Conservation (phyloP, 1,140 invertebrate species). For the Aphidius ervi region DNA sequence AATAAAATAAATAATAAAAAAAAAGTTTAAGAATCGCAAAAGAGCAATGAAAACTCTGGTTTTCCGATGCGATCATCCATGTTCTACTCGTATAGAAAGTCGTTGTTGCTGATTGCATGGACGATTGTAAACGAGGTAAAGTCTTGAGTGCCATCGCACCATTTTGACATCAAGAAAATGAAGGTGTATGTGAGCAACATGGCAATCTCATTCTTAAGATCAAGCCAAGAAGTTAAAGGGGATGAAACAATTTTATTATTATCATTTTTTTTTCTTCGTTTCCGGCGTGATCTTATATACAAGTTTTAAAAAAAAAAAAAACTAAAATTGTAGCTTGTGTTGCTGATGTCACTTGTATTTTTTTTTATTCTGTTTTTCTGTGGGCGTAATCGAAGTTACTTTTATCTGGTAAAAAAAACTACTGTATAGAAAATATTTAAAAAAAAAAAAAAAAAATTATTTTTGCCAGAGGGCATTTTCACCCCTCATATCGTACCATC, state of each 20-base stretch:
- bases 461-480: slow-evolving; percentile 11
- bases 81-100: background rate
- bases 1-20: no score
- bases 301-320: no score
- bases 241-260: no score
- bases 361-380: background rate
- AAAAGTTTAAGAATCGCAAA: no score
- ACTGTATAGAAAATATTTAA: no score
- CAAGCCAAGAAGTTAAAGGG: background rate
- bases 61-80: background rate
- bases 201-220: slow-evolving; percentile 2
- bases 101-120: slow-evolving; percentile 15
- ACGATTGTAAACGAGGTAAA: slow-evolving; percentile 5
- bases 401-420: slow-evolving; percentile 2
- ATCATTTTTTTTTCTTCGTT: no score
- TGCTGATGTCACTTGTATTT: background rate
- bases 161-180: slow-evolving; percentile 10
- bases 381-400: slow-evolving; percentile 14
- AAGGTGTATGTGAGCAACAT: background rate
- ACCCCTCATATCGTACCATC: slow-evolving; percentile 12
- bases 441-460: background rate
- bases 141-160: background rate
- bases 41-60: background rate
- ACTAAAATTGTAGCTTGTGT: background rate
- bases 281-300: no score